A percentile compares a stretch with the other conserved stretches of the same genome.
Conservation (phyloP, 2,113 vertebrate species). For the Recurvirostra avosetta region DNA sequence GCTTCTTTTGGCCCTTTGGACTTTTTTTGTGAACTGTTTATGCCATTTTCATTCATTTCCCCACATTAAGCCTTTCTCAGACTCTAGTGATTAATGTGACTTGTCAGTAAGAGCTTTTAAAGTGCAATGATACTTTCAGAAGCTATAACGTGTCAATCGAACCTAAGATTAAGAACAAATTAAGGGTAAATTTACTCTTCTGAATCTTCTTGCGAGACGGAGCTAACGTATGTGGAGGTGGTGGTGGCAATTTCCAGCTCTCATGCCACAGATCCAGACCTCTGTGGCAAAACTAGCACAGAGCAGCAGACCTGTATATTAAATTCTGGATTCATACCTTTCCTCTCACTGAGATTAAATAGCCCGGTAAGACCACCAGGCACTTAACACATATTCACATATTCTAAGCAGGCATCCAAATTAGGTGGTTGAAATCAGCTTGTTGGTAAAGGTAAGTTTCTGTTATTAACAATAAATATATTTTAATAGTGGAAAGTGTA, state of each 20-base stretch:
- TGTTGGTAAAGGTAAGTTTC: background rate
- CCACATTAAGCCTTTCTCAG: conserved; percentile 66
- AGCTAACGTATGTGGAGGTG: background rate
- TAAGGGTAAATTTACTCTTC: conserved; percentile 65
- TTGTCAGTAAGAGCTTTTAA: conserved; percentile 68
- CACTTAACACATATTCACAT: background rate
- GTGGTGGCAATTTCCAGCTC: background rate
- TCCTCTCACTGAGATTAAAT: background rate
- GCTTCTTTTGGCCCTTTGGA: conserved; percentile 68
- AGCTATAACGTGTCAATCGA: conserved; percentile 34
- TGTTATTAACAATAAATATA: background rate
- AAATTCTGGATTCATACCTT: background rate
- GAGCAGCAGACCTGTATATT: background rate
- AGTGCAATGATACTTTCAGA: conserved; percentile 62
- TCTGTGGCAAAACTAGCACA: background rate
- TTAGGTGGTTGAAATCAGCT: background rate
- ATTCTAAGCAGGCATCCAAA: background rate
- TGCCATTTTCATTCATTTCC: conserved; percentile 75
- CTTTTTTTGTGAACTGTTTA: conserved; percentile 74
- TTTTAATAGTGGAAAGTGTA: background rate
- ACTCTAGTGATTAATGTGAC: conserved; percentile 65
- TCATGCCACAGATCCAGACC: background rate
- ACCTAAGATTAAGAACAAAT: conserved; percentile 64
- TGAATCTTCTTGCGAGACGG: background rate
- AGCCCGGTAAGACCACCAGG: background rate